Percentiles rank a stretch among this genome's conserved stretches.
Conservation (phyloP, 1,140 invertebrate species). For the Vollenhovia emeryi region DNA sequence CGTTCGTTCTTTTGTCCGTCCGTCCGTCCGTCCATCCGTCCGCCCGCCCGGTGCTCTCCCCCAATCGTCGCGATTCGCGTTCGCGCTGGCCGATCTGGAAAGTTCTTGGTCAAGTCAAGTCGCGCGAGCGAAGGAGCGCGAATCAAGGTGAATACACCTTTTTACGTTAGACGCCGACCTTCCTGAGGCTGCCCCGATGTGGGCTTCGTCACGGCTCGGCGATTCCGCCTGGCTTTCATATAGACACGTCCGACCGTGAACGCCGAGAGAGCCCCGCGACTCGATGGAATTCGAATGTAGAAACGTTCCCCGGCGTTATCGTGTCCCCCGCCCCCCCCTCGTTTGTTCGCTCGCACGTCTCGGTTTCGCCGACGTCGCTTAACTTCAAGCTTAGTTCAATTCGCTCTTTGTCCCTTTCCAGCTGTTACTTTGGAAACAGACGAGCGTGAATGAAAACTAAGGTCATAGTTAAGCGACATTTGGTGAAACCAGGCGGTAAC, state of each 20-base stretch:
- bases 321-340: not conserved
- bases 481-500: no score
- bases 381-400: no score
- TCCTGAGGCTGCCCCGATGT: conserved; percentile 67
- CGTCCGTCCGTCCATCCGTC: conserved; percentile 1
- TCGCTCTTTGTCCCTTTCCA: no score
- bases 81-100: conserved; percentile 42
- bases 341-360: not conserved
- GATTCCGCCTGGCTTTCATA: conserved; percentile 68
- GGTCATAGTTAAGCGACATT: no score
- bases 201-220: conserved; percentile 71
- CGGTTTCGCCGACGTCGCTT: no score
- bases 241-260: conserved; percentile 71
- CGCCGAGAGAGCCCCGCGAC: conserved; percentile 38
- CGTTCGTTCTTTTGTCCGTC: conserved; percentile 16
- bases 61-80: conserved; percentile 28
- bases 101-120: conserved; percentile 72
- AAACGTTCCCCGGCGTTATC: conserved; percentile 36
- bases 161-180: conserved; percentile 69
- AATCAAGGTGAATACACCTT: conserved; percentile 75
- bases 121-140: conserved; percentile 66
- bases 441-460: no score
- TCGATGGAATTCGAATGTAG: conserved; percentile 67
- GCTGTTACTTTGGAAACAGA: no score
- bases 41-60: not conserved